phyloP scores from a whole-genome alignment of 2,113 vertebrate genomes.

The Mustelus asterias region DNA sequence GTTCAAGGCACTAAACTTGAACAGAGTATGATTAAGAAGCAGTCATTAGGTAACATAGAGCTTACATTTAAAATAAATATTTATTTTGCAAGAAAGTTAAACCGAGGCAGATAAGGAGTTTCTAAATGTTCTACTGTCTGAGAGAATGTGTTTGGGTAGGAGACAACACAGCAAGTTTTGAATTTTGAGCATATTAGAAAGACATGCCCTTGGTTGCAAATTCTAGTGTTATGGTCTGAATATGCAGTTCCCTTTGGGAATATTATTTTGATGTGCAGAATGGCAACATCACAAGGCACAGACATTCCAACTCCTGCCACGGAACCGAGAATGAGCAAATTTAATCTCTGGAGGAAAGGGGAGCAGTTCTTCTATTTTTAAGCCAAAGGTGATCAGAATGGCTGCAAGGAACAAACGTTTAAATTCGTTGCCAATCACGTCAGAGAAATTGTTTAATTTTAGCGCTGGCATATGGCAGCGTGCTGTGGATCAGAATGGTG shows the following conservation, averaged over 20 bases:
- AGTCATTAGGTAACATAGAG: neutral
- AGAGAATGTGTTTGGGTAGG: neutral
- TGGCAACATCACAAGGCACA: neutral
- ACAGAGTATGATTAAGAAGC: neutral
- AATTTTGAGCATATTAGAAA: neutral
- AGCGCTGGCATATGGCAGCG: neutral
- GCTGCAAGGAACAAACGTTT: neutral
- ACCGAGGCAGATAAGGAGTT: neutral
- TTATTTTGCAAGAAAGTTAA: neutral
- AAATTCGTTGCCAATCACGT: neutral
- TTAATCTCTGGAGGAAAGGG: neutral
- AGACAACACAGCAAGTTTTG: neutral
- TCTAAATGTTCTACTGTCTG: neutral
- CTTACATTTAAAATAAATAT: neutral
- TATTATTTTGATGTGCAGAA: neutral
- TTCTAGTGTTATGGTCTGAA: neutral
- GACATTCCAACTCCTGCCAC: neutral
- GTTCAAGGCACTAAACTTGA: neutral
- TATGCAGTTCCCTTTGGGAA: neutral
- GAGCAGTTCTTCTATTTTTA: neutral
- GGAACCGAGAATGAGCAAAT: neutral
- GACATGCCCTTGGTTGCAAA: neutral
- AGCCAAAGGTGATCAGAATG: neutral
- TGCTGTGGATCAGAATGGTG: constrained; percentile 19
- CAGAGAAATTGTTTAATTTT: constrained; percentile 1